Evolutionary conservation across 2,888 invertebrate genomes (phyloP), one percentile per base, ranked within the genome.

Genomic region (Hypsopygia costalis): DNA sequence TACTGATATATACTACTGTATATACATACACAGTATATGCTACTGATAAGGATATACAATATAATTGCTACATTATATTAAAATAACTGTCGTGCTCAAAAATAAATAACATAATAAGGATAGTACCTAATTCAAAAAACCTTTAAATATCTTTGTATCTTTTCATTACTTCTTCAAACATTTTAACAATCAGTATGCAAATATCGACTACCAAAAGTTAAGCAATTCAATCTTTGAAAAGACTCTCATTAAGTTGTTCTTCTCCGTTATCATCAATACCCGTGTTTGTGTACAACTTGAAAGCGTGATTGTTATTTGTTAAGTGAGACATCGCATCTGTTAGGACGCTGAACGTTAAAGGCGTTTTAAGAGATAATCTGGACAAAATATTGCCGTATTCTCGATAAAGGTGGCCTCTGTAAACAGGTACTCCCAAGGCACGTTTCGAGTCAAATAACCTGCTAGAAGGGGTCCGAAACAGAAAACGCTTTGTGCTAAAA

Each of bases 401-500:
- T 71, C 65, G 80, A 83, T 83, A 83, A 82, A 77, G 69, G 74
- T 76, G 71, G 77, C 68, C 69, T 73, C 58, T 49, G 68, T 62
- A 69, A 74, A 78, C 79, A 81, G 81, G 81, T 81, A 80, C 74
- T 80, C 62, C 67, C 64, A 66, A 68, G 71, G 73, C 80, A 83
- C 78, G 81, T 80, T 77, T 75, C 58, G 67, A 82, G 75, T 80
- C 80, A 80, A 82, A 81, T 76, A 80, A 81, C 76, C 81, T 69
- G 77, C 69, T 76, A 74, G 80, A 77, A 16, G 79, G 69, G 81
- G 79, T 71, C 76, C 73, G 66, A 81, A 82, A 85, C 81, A 83
- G 85, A 85, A 81, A 82, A 81, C 73, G 81, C 78, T 83, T 85
- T 85, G 86, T 83, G 83, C 83, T 86, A 85, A 83, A 86, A 87